Conservation (phyloP, 2,113 vertebrate genomes). For the Pollimyrus isidori region DNA sequence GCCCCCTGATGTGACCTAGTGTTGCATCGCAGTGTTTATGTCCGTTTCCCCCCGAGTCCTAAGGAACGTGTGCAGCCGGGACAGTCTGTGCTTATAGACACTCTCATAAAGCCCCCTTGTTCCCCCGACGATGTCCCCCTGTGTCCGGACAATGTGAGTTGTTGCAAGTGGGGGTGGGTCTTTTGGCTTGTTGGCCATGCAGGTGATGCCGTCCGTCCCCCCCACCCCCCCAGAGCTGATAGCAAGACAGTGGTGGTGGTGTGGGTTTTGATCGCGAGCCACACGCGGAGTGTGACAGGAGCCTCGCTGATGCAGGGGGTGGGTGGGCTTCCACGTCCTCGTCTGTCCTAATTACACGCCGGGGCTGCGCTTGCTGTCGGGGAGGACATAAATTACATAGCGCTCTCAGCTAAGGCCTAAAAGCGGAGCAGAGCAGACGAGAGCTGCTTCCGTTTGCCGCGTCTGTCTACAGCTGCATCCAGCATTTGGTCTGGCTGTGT, state of each 20-base stretch:
- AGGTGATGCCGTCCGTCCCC: neutral
- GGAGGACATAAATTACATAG: neutral
- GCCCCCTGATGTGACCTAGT: neutral
- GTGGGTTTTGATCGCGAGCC: neutral
- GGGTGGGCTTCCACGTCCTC: neutral
- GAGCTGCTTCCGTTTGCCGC: neutral
- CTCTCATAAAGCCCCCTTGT: neutral
- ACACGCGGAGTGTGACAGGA: neutral
- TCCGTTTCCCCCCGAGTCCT: neutral
- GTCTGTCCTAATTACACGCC: constrained; percentile 12
- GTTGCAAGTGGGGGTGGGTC: neutral
- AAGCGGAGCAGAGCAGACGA: neutral
- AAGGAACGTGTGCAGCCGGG: neutral
- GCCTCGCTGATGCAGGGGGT: neutral
- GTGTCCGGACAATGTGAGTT: neutral
- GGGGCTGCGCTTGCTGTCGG: neutral
- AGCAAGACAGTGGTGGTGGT: neutral
- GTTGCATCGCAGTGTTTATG: neutral
- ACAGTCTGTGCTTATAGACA: neutral
- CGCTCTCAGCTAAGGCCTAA: neutral
- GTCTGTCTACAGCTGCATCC: constrained; percentile 27
- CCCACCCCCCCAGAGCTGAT: neutral
- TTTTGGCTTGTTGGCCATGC: neutral
- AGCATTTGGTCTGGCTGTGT: constrained; percentile 31
- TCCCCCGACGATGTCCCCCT: neutral